These are phyloP conservation scores for Drosophila bipectinata DNA, from an alignment of 1,140 invertebrate genomes.

Conservation along the genomic window DNA sequence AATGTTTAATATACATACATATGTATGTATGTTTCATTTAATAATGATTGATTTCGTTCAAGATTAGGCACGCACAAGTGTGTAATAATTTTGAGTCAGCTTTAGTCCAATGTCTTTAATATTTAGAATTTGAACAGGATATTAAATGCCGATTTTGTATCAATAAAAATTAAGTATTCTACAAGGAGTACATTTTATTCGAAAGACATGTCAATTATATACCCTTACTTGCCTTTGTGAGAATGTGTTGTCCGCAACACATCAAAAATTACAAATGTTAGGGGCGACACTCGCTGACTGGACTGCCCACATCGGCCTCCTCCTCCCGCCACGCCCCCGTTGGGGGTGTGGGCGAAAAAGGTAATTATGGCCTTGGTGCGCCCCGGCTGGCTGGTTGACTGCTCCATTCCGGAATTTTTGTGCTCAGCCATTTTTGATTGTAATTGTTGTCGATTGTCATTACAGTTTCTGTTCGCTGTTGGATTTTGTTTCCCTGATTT, in stretches of 20 bases:
- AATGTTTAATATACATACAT: no score
- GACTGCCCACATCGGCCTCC: slow-evolving; percentile 12
- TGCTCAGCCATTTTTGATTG: slow-evolving; percentile 74
- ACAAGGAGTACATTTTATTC: not conserved
- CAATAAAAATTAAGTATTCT: no score
- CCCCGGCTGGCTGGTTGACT: slow-evolving; percentile 17
- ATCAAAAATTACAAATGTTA: slow-evolving; percentile 77
- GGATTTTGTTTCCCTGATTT: slow-evolving; percentile 72
- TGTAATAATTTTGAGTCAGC: no score
- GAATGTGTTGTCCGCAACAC: slow-evolving; percentile 12
- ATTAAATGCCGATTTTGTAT: no score
- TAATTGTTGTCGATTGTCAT: slow-evolving; percentile 82
- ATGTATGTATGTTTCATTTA: no score
- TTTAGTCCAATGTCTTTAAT: no score
- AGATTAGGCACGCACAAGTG: no score
- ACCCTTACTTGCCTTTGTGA: not conserved
- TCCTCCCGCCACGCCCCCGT: slow-evolving; percentile 15
- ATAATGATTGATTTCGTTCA: no score
- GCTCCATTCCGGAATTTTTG: slow-evolving; percentile 54
- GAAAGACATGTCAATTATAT: not conserved
- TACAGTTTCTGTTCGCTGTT: slow-evolving; percentile 63
- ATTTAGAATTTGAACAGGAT: no score
- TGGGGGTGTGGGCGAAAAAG: slow-evolving; percentile 43
- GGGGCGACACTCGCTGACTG: slow-evolving; percentile 56
- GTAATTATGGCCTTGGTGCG: slow-evolving; percentile 67